phyloP scores from a whole-genome alignment of 2,888 invertebrate species.

The Empis livida region DNA sequence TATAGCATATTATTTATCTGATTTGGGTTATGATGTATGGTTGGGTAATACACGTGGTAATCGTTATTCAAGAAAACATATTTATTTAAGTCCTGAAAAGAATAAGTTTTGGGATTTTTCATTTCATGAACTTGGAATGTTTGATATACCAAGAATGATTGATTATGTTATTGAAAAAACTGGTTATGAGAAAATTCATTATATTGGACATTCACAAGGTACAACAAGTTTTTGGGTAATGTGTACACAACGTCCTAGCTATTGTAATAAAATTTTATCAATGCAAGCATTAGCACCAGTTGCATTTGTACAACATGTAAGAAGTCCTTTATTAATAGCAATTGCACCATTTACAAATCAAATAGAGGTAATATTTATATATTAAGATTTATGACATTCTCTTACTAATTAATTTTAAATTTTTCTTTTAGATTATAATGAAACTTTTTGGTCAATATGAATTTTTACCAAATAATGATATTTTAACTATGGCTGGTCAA shows the following conservation, averaged over 20 bases:
- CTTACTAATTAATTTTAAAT: slow-evolving; percentile 15
- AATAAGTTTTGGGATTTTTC: slow-evolving; percentile 12
- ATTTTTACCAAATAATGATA: slow-evolving; percentile 41
- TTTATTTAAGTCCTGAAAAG: slow-evolving; percentile 4
- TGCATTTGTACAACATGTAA: slow-evolving; percentile 29
- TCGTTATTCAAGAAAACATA: slow-evolving; percentile 13
- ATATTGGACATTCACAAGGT: slow-evolving; percentile 45
- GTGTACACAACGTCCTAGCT: slow-evolving; percentile 28
- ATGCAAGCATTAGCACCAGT: slow-evolving; percentile 39
- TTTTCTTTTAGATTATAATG: slow-evolving; percentile 40
- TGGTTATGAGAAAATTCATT: slow-evolving; percentile 32
- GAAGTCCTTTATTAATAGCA: slow-evolving; percentile 25
- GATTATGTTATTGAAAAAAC: slow-evolving; percentile 34
- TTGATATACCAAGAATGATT: slow-evolving; percentile 43
- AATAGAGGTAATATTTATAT: slow-evolving; percentile 3
- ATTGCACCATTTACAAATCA: slow-evolving; percentile 24
- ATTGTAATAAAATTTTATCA: slow-evolving; percentile 33
- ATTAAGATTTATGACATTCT: not conserved
- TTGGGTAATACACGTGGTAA: slow-evolving; percentile 16
- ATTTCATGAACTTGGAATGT: slow-evolving; percentile 42
- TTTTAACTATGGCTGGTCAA: slow-evolving; percentile 37
- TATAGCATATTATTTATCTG: slow-evolving; percentile 14
- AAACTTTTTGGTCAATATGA: slow-evolving; percentile 31
- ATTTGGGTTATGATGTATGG: slow-evolving; percentile 18
- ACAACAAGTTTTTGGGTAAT: slow-evolving; percentile 27